Percentiles rank a stretch among this genome's conserved stretches.
Evolutionary conservation across 2,113 vertebrate genomes (phyloP).

Genomic region (Physeter macrocephalus): DNA sequence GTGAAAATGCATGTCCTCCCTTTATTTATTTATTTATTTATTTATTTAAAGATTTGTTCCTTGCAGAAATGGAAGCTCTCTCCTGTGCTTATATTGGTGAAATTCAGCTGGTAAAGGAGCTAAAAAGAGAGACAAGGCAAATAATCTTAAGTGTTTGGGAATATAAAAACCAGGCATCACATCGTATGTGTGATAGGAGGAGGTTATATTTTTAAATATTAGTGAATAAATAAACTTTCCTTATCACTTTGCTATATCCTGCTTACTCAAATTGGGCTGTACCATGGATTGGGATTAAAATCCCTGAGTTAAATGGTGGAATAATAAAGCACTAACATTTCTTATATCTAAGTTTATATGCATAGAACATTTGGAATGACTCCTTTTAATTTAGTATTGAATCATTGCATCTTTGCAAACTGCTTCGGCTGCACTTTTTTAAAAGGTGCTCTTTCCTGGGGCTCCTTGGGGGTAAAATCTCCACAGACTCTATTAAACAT

Average conservation of each 20-base stretch:
- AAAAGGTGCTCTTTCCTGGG: background rate
- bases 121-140: background rate
- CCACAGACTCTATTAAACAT: background rate
- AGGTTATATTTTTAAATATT: background rate
- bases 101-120: constrained; percentile 4
- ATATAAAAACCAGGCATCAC: background rate
- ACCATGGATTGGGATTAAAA: background rate
- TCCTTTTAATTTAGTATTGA: background rate
- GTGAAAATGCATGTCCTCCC: constrained; percentile 6
- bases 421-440: background rate
- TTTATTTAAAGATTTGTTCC: constrained; percentile 35
- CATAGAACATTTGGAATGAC: background rate
- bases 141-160: background rate
- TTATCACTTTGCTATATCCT: background rate
- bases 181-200: background rate
- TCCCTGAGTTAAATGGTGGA: background rate
- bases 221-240: background rate
- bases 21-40: constrained; percentile 2
- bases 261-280: background rate
- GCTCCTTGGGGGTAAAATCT: background rate
- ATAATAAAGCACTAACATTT: background rate
- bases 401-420: background rate
- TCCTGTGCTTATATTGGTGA: background rate
- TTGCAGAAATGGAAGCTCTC: background rate
- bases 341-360: background rate